Evolutionary conservation across 2,888 invertebrate genomes (phyloP), one percentile per base, ranked within the genome.

Genomic region (Folsomia manolachei): DNA sequence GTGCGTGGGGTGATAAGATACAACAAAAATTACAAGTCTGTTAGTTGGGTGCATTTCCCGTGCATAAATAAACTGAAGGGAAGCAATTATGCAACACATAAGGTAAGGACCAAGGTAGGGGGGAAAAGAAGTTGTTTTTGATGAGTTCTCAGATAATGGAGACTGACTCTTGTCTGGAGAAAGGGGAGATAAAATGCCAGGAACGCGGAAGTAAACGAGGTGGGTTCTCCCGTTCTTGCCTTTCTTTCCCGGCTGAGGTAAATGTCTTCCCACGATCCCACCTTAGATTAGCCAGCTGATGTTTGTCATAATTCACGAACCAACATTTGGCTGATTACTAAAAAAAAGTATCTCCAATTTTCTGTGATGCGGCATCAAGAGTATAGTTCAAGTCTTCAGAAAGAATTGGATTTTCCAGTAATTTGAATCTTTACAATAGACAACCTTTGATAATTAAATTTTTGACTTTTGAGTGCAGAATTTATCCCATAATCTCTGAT

Each of bases 391-490:
- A n/a, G n/a, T n/a, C n/a, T n/a, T n/a, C n/a, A n/a, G n/a, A n/a
- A n/a, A n/a, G n/a, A n/a, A n/a, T n/a, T n/a, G n/a, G n/a, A n/a
- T n/a, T n/a, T n/a, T n/a, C n/a, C n/a, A n/a, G n/a, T n/a, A n/a
- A n/a, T n/a, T n/a, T n/a, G n/a, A n/a, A n/a, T n/a, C n/a, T n/a
- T n/a, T n/a, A n/a, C n/a, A n/a, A n/a, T n/a, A n/a, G n/a, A n/a
- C n/a, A n/a, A n/a, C n/a, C n/a, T n/a, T n/a, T 39, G 23, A 66
- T 51, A 66, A 66, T 66, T 66, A 52, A 66, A 24, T 25, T 24
- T 23, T 66, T 66, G 65, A 66, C 65, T 66, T 56, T 56, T 56
- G 56, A n/a, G n/a, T n/a, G n/a, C n/a, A n/a, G n/a, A 56, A 56
- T 56, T 56, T 18, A n/a, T 18, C 21, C 21, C 56, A 56, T 56